Evolutionary conservation across 2,888 invertebrate genomes (phyloP).

Genomic region (Leptinotarsa peninsularis): DNA sequence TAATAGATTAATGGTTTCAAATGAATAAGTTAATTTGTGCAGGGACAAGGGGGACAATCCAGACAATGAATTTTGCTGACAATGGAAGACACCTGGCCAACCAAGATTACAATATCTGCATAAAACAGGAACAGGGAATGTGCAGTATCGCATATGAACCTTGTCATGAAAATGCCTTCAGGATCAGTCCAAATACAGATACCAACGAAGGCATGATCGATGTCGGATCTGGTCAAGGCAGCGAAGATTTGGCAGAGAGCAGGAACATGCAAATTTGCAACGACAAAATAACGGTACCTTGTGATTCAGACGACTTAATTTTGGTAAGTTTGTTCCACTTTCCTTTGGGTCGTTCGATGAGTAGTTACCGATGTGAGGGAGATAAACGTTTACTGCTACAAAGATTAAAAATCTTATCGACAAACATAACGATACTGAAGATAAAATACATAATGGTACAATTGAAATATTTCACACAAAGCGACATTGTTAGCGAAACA

Average conservation of each 20-base stretch:
- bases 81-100: conserved; percentile 85
- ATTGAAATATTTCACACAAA: no score
- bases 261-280: conserved; percentile 68
- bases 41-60: conserved; percentile 69
- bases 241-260: neutral
- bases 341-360: neutral
- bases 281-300: conserved; percentile 83
- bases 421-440: no score
- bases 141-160: conserved; percentile 83
- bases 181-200: conserved; percentile 72
- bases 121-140: conserved; percentile 76
- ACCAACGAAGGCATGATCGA: conserved; percentile 24
- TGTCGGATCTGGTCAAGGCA: conserved; percentile 40
- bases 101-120: conserved; percentile 83
- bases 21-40: neutral
- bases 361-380: no score
- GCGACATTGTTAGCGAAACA: no score
- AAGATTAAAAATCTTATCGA: no score
- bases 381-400: no score
- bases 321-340: conserved; percentile 67
- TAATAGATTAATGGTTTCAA: no score
- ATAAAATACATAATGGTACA: no score
- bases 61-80: conserved; percentile 84
- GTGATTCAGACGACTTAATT: conserved; percentile 86
- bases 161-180: conserved; percentile 81